These are phyloP conservation scores for Camponotus vicinus DNA, from an alignment of 1,140 invertebrate genomes.

Conservation along the genomic window DNA sequence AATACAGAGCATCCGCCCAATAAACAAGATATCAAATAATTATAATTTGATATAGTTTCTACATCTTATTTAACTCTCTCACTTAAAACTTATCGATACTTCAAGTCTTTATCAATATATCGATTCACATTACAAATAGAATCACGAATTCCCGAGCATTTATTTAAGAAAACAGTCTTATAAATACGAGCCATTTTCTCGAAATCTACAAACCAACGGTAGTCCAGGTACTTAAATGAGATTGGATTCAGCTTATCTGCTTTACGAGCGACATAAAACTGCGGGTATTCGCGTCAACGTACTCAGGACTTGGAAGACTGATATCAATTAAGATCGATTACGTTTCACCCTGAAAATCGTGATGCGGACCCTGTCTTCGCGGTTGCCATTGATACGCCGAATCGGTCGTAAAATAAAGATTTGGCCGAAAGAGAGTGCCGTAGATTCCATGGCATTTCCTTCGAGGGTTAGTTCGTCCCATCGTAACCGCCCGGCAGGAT, in stretches of 20 bases:
- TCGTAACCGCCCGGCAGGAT: slow-evolving; percentile 52
- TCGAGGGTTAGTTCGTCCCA: slow-evolving; percentile 64
- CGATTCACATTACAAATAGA: background rate
- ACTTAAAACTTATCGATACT: too few relatives aligned
- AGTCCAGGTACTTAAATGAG: slow-evolving; percentile 38
- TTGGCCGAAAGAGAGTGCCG: slow-evolving; percentile 63
- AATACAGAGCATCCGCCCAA: background rate
- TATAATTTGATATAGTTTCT: background rate
- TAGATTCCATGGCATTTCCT: slow-evolving; percentile 48
- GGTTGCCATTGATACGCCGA: slow-evolving; percentile 65
- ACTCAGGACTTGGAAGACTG: background rate
- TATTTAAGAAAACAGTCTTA: slow-evolving; percentile 34
- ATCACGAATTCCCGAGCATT: slow-evolving; percentile 22
- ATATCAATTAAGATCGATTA: slow-evolving; percentile 76
- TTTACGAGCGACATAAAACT: slow-evolving; percentile 55
- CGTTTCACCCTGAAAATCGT: slow-evolving; percentile 49
- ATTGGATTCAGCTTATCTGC: slow-evolving; percentile 57
- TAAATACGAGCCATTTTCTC: slow-evolving; percentile 38
- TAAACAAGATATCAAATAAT: background rate
- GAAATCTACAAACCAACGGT: slow-evolving; percentile 29
- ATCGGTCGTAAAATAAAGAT: slow-evolving; percentile 79
- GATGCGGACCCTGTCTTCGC: slow-evolving; percentile 43
- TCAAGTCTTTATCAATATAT: background rate
- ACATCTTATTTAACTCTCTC: background rate
- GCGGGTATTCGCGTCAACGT: slow-evolving; percentile 29